Percentiles rank a stretch among this genome's conserved stretches.
Evolutionary conservation across 2,797 vertebrate species (phyloP).

Genomic region (Tinamus major): DNA sequence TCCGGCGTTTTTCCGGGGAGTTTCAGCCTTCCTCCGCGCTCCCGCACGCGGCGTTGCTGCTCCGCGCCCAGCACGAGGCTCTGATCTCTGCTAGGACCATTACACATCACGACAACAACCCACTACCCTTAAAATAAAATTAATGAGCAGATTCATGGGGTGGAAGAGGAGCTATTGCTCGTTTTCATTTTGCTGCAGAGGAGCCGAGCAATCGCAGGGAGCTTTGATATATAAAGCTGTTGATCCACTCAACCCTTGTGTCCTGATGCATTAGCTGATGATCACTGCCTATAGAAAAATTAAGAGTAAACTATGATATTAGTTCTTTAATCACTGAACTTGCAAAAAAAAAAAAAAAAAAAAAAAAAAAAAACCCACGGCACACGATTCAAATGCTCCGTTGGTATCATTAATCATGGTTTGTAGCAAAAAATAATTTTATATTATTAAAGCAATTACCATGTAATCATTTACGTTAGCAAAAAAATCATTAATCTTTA

Average conservation of each 20-base stretch:
- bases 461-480: constrained; percentile 73
- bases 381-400: constrained; percentile 21
- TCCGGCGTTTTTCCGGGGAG: fast-evolving
- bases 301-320: constrained; percentile 52
- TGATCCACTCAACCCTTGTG: not conserved
- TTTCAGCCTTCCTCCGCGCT: not conserved
- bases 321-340: constrained; percentile 62
- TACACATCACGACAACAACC: not conserved
- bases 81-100: not conserved
- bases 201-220: not conserved
- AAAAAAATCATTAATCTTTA: constrained; percentile 77
- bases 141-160: not conserved
- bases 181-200: not conserved
- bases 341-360: not conserved
- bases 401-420: constrained; percentile 76
- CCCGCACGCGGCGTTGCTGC: not conserved
- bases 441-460: constrained; percentile 80
- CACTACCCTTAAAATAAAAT: not conserved
- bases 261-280: constrained; percentile 45
- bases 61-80: not conserved
- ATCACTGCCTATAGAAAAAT: constrained; percentile 37
- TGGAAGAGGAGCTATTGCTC: not conserved
- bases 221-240: not conserved
- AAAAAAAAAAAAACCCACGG: constrained; percentile 8
- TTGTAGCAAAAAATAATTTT: constrained; percentile 77